Conservation (phyloP, 2,888 invertebrate genomes). For the Lithophane ornitopus region DNA sequence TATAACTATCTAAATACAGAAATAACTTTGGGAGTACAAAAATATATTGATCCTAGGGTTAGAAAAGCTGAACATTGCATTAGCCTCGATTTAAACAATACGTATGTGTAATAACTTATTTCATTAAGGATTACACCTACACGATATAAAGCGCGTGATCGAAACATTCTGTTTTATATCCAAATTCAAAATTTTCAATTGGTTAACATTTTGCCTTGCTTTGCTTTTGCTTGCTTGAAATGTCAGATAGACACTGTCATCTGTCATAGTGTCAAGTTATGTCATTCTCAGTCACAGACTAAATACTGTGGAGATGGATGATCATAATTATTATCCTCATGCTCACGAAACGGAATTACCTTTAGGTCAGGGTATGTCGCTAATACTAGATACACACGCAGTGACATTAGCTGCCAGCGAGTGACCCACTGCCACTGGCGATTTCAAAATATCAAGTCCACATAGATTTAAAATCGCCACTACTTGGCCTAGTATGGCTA, state of each 20-base stretch:
- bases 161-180: conserved; percentile 65
- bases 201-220: neutral
- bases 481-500: neutral
- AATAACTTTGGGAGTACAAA: conserved; percentile 26
- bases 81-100: neutral
- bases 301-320: neutral
- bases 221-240: neutral
- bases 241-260: neutral
- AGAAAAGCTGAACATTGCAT: neutral
- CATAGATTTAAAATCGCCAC: neutral
- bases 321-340: neutral
- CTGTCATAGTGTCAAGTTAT: neutral
- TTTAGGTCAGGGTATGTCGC: neutral
- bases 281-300: neutral
- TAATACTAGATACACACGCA: too few relatives aligned
- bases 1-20: neutral
- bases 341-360: too few relatives aligned
- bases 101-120: neutral
- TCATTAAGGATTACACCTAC: conserved; percentile 63
- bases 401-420: too few relatives aligned
- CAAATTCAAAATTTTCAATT: conserved; percentile 23
- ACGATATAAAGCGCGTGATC: conserved; percentile 68
- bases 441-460: neutral
- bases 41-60: conserved; percentile 21
- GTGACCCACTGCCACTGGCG: too few relatives aligned